Evolutionary conservation across 2,113 vertebrate genomes (phyloP).

Genomic region (Cathartes aura): DNA sequence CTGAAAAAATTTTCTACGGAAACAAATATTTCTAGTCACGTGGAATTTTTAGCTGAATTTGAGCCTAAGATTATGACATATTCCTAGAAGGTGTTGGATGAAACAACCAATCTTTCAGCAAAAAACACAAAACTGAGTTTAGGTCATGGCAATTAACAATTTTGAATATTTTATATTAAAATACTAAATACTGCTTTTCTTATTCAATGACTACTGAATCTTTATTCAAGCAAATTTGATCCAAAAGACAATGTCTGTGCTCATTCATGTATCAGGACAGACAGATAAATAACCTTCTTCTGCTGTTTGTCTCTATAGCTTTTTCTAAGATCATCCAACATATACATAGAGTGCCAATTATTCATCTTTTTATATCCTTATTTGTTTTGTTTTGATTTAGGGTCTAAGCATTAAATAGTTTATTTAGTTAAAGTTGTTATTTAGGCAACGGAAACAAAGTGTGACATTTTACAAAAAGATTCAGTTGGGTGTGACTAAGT

Average conservation of each 20-base stretch:
- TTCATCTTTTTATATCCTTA: neutral
- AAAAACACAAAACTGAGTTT: neutral
- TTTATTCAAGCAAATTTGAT: neutral
- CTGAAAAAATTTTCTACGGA: neutral
- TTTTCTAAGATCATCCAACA: neutral
- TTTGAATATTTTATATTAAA: neutral
- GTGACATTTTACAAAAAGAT: neutral
- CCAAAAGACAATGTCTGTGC: neutral
- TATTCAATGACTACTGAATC: neutral
- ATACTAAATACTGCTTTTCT: neutral
- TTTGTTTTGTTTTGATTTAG: neutral
- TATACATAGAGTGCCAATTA: neutral
- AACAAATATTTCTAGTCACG: neutral
- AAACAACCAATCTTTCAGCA: neutral
- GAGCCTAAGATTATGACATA: neutral
- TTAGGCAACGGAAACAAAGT: neutral
- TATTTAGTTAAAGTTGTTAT: neutral
- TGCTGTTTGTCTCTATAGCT: neutral
- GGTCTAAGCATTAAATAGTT: neutral
- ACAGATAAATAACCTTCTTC: neutral
- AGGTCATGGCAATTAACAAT: neutral
- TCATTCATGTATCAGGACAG: neutral
- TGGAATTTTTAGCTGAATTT: neutral
- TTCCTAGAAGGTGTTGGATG: neutral
- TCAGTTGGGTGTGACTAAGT: neutral